A percentile compares a stretch with the other conserved stretches of the same genome.
These are phyloP conservation scores for Pangasianodon hypophthalmus DNA, from an alignment of 2,113 vertebrate species.

Conservation along the genomic window DNA sequence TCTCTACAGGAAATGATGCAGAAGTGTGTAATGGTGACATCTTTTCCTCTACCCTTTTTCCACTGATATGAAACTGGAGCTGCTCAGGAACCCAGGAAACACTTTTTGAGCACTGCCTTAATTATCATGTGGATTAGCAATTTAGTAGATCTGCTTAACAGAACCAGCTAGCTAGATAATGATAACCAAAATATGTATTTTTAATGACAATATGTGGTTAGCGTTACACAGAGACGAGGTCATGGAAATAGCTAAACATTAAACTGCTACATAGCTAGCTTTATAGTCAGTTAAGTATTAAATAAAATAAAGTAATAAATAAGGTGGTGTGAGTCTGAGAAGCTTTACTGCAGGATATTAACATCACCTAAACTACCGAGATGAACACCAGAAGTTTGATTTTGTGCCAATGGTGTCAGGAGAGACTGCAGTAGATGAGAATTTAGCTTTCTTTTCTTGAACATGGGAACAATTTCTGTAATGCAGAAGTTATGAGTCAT, in stretches of 20 bases:
- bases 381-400: not conserved
- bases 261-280: not conserved
- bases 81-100: not conserved
- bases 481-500: not conserved
- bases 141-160: not conserved
- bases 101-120: not conserved
- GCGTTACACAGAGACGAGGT: not conserved
- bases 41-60: not conserved
- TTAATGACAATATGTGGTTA: not conserved
- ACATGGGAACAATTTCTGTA: not conserved
- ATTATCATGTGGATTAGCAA: not conserved
- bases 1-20: slow-evolving; percentile 4
- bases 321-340: not conserved
- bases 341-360: not conserved
- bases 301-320: not conserved
- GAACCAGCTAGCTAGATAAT: not conserved
- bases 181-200: not conserved
- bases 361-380: not conserved
- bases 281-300: not conserved
- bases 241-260: not conserved
- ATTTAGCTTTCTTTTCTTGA: not conserved
- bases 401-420: not conserved
- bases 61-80: not conserved
- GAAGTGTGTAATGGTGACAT: not conserved
- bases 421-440: not conserved